phyloP scores from a whole-genome alignment of 2,888 invertebrate genomes.

The Lasioglossum figueresi region DNA sequence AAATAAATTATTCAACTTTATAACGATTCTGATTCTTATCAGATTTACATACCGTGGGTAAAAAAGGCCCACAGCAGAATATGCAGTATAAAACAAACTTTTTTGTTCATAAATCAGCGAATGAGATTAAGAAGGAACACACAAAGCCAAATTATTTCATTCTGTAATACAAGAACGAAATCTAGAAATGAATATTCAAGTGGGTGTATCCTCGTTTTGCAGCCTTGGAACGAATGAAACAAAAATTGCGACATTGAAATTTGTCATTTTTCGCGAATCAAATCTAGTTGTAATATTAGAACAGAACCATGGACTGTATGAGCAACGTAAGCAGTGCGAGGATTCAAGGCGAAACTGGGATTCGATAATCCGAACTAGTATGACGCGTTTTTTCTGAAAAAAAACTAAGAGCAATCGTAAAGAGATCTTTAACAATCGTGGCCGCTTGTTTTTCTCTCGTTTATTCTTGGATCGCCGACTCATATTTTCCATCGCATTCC shows the following conservation, averaged over 20 bases:
- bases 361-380: conserved; percentile 23
- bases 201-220: neutral
- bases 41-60: neutral
- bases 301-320: neutral
- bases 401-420: conserved; percentile 16
- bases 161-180: neutral
- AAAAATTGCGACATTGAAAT: no score
- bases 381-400: conserved; percentile 37
- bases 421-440: conserved; percentile 58
- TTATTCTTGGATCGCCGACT: conserved; percentile 80
- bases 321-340: neutral
- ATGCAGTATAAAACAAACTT: neutral
- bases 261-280: neutral
- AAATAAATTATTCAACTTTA: no score
- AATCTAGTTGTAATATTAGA: neutral
- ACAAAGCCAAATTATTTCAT: neutral
- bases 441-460: conserved; percentile 74
- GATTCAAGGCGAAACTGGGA: neutral
- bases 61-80: neutral
- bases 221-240: no score
- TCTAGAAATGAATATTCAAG: neutral
- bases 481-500: conserved; percentile 79
- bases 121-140: neutral
- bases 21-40: neutral
- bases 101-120: neutral